These are phyloP conservation scores for Cataglyphis livida DNA, from an alignment of 2,888 invertebrate species.

Conservation along the genomic window DNA sequence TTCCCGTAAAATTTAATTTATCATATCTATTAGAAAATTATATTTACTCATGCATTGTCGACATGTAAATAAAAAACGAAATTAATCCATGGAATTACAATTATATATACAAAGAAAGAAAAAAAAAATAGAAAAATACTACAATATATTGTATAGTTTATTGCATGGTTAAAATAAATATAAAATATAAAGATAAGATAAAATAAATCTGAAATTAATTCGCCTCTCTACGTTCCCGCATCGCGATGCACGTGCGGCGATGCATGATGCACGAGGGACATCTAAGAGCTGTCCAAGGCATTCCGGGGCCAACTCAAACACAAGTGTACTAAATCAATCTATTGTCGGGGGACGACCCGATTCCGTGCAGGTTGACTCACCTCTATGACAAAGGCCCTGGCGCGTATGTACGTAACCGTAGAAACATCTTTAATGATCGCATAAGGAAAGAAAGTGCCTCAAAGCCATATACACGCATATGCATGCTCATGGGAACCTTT, in stretches of 20 bases:
- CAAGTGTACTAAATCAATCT: constrained; percentile 82
- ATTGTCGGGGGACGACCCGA: constrained; percentile 80
- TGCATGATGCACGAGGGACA: constrained; percentile 39
- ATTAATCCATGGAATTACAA: neutral
- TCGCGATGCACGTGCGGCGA: neutral
- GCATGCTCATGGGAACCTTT: constrained; percentile 67
- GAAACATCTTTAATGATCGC: constrained; percentile 36
- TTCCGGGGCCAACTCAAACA: constrained; percentile 69
- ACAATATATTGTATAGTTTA: neutral
- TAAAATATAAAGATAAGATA: neutral
- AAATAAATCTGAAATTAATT: neutral
- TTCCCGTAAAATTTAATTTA: neutral
- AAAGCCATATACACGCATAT: constrained; percentile 17
- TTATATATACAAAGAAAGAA: neutral
- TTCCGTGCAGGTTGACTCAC: constrained; percentile 81
- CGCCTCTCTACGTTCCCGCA: neutral
- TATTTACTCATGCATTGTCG: neutral
- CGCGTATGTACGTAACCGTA: constrained; percentile 41
- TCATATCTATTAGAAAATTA: neutral
- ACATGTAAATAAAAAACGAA: neutral
- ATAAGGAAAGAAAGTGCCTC: constrained; percentile 35
- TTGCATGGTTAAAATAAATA: neutral
- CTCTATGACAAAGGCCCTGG: constrained; percentile 76
- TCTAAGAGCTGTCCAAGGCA: constrained; percentile 70
- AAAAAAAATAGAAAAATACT: neutral